Conservation (phyloP, 2,888 invertebrate species). For the Epinotia demarniana region DNA sequence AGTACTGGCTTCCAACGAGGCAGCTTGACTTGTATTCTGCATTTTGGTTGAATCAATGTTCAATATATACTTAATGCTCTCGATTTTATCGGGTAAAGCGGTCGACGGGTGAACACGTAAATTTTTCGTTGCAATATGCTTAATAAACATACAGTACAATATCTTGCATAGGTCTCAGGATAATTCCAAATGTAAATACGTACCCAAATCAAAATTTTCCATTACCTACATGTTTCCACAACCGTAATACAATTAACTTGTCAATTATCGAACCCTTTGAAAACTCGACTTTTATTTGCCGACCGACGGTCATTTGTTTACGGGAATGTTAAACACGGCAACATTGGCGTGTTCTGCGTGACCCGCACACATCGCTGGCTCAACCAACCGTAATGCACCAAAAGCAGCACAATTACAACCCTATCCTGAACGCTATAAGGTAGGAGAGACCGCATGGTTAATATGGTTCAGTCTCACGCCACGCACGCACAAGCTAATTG, state of each 20-base stretch:
- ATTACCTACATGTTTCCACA: not conserved
- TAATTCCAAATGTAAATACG: too few relatives aligned
- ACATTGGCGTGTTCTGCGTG: conserved; percentile 24
- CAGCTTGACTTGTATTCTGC: too few relatives aligned
- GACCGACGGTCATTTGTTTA: conserved; percentile 32
- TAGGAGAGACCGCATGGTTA: too few relatives aligned
- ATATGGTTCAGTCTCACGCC: conserved; percentile 4
- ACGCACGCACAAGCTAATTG: conserved; percentile 39
- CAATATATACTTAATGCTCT: too few relatives aligned
- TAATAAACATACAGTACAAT: too few relatives aligned
- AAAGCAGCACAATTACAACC: not conserved
- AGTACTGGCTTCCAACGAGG: too few relatives aligned
- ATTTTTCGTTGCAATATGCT: too few relatives aligned
- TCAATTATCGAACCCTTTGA: not conserved
- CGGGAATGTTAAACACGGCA: conserved; percentile 32
- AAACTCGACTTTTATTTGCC: conserved; percentile 9
- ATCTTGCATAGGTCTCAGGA: too few relatives aligned
- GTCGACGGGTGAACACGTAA: too few relatives aligned
- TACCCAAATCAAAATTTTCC: too few relatives aligned
- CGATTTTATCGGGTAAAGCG: too few relatives aligned
- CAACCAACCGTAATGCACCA: not conserved
- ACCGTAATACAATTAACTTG: not conserved
- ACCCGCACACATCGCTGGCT: conserved; percentile 26
- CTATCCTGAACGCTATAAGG: not conserved
- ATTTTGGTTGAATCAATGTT: too few relatives aligned